A percentile compares a stretch with the other conserved stretches of the same genome.
Conservation (phyloP, 2,888 invertebrate species). For the Perizoma flavofasciatum region DNA sequence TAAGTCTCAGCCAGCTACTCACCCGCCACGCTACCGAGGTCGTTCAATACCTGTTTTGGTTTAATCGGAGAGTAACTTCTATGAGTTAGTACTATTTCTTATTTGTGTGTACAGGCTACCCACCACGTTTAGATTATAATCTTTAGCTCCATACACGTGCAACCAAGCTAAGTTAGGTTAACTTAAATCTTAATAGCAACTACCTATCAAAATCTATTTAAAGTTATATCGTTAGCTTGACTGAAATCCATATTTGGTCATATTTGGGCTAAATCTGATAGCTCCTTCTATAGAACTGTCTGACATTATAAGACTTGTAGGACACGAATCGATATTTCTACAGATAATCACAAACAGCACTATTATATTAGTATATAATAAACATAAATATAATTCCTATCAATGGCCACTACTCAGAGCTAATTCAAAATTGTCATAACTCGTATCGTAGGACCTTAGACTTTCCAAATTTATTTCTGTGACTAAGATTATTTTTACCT, state of each 20-base stretch:
- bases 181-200: slow-evolving; percentile 52
- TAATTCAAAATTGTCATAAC: slow-evolving; percentile 11
- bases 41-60: no score
- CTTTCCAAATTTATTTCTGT: slow-evolving; percentile 13
- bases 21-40: no score
- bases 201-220: slow-evolving; percentile 25
- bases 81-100: slow-evolving; percentile 1
- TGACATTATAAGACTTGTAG: no score
- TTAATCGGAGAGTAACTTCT: background rate
- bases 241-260: slow-evolving; percentile 26
- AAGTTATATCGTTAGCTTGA: slow-evolving; percentile 26
- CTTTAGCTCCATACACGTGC: slow-evolving; percentile 13
- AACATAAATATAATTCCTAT: no score
- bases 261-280: slow-evolving; percentile 20
- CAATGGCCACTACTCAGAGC: no score
- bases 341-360: no score
- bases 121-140: slow-evolving; percentile 12
- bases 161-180: slow-evolving; percentile 44
- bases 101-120: slow-evolving; percentile 11
- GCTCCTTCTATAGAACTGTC: background rate
- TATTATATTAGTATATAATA: no score
- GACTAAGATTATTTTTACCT: slow-evolving; percentile 4
- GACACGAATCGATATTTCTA: no score
- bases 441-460: slow-evolving; percentile 13
- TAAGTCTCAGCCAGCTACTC: no score